A percentile compares a stretch with the other conserved stretches of the same genome.
These are phyloP conservation scores for Chrysomallon squamiferum DNA, from an alignment of 1,140 invertebrate species.

Conservation along the genomic window DNA sequence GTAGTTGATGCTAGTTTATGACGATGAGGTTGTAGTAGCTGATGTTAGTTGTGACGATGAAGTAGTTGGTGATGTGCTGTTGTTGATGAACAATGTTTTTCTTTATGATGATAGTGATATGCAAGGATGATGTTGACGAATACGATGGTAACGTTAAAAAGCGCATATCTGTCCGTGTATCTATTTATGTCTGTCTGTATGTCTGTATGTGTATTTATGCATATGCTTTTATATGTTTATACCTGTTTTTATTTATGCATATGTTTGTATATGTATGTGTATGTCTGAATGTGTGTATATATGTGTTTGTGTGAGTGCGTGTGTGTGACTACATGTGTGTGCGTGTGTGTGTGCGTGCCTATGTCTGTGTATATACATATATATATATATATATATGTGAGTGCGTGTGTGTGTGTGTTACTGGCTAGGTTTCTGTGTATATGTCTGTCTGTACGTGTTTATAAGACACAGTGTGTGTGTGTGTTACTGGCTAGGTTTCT, in stretches of 20 bases:
- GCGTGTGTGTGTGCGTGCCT: not conserved
- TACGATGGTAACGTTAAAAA: too few relatives aligned
- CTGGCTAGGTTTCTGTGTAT: not conserved
- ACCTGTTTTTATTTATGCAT: not conserved
- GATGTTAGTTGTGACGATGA: too few relatives aligned
- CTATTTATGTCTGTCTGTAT: not conserved
- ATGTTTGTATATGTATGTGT: not conserved
- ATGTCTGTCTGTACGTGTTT: not conserved
- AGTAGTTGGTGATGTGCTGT: too few relatives aligned
- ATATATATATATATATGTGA: not conserved
- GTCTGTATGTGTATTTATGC: not conserved
- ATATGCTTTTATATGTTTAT: not conserved
- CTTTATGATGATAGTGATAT: too few relatives aligned
- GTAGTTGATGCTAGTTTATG: too few relatives aligned
- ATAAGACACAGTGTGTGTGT: not conserved
- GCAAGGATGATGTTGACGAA: too few relatives aligned
- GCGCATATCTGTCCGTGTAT: not conserved
- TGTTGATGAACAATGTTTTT: too few relatives aligned
- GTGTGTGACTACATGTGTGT: not conserved
- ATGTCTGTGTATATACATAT: not conserved
- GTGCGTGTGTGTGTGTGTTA: not conserved
- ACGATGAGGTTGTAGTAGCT: too few relatives aligned
- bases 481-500: not conserved
- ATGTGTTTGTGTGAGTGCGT: not conserved
- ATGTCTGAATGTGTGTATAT: not conserved